Evolutionary conservation across 1,140 invertebrate genomes (phyloP), one percentile per base, ranked within the genome.

Genomic region (Nylanderia fulva): DNA sequence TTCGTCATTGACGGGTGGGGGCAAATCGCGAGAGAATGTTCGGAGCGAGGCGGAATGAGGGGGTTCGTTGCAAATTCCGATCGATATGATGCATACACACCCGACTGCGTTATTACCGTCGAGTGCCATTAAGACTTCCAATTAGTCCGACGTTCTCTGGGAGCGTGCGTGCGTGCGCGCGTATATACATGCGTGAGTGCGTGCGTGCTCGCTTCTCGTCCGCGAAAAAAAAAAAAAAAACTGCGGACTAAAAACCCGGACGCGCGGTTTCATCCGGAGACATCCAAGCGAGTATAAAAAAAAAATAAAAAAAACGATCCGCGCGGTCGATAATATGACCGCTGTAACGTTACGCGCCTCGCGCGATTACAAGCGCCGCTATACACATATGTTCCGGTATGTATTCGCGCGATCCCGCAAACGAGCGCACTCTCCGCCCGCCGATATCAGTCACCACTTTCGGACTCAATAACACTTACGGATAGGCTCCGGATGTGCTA

Each of bases 111-210:
- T 92, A 92, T 91, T 92, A 90, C 86, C 77, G 69, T 92, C 90
- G 89, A 93, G 92, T 91, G 91, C 90, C 87, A 92, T 92, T 93
- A 93, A 92, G 92, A 91, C 89, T 92, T 92, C 90, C 90, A 93
- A 93, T 93, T 92, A 93, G 88, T 92, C 90, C 84, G 90, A 88
- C 88, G 75, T 86, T 72, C 82, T 86, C 77, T 29, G 64, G 39
- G 21, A 80, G 74, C 82, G 71, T 80, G 88, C 79, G 71, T 84
- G 39, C 63, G 56, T 69, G 6, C 45, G 74, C 80, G 39, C 9
- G 27, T 48, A 15, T 7, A 27, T 29, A 24, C 21, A 24, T 29
- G 42, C 5, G 42, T 52, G 56, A 27, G n/a, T 33, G 36, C 54
- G n/a, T 56, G 52, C 48, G 27, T 52, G 74, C 60, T n/a, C 33